Conservation (phyloP, 2,888 invertebrate species). For the Trissolcus brochymenae region DNA sequence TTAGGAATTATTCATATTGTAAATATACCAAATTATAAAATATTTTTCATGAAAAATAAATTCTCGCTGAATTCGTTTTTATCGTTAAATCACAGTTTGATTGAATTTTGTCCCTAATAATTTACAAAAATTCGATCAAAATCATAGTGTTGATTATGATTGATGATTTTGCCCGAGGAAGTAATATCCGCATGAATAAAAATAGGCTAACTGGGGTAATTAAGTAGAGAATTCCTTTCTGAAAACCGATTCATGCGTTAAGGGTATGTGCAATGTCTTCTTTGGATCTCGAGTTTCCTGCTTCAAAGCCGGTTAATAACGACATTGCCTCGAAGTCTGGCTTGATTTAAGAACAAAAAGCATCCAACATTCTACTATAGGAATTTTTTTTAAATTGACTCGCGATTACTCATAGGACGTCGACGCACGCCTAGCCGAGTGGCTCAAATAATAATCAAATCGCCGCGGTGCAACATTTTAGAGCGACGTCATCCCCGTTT, state of each 20-base stretch:
- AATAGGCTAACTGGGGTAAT: conserved; percentile 44
- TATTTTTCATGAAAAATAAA: conserved; percentile 72
- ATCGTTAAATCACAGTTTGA: conserved; percentile 38
- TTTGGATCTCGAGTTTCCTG: conserved; percentile 53
- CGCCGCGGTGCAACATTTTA: conserved; percentile 33
- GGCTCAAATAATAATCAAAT: conserved; percentile 36
- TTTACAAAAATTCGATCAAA: no score
- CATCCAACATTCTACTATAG: conserved; percentile 24
- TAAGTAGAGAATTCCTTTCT: conserved; percentile 49
- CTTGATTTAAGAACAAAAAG: conserved; percentile 40
- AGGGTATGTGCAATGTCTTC: conserved; percentile 54
- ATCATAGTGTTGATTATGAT: background rate
- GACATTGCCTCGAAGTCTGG: conserved; percentile 34
- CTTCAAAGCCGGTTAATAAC: conserved; percentile 51
- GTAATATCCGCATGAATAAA: conserved; percentile 41
- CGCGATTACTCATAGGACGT: conserved; percentile 19
- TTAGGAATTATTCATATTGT: conserved; percentile 61
- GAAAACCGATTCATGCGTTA: conserved; percentile 54
- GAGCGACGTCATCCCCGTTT: conserved; percentile 55
- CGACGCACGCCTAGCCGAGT: background rate
- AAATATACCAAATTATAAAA: conserved; percentile 67
- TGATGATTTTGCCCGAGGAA: conserved; percentile 17
- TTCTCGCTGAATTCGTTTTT: conserved; percentile 67
- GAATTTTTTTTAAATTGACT: conserved; percentile 27
- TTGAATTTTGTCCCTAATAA: background rate